Conservation (phyloP, 2,797 vertebrate species). For the Heterohyrax brucei region DNA sequence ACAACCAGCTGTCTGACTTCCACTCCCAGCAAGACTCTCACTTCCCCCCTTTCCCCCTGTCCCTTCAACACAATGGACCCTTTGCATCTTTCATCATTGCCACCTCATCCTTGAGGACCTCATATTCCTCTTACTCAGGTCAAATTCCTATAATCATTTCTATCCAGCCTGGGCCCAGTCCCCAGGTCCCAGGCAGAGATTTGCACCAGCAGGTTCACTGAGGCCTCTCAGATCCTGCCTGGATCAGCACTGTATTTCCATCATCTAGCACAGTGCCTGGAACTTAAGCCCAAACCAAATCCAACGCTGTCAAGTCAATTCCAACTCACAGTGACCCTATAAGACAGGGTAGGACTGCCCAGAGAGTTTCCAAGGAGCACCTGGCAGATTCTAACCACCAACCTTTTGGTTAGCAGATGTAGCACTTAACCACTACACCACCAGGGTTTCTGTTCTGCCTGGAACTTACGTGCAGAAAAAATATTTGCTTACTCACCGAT, state of each 20-base stretch:
- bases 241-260: background rate
- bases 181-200: background rate
- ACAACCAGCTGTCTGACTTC: background rate
- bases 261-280: background rate
- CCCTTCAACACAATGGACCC: background rate
- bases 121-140: background rate
- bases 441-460: no score
- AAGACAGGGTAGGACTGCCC: no score
- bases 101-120: background rate
- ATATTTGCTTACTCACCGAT: background rate
- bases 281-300: background rate
- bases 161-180: background rate
- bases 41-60: background rate
- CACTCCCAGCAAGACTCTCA: background rate
- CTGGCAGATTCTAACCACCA: no score
- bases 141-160: background rate
- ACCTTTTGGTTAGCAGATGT: no score
- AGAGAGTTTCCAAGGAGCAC: no score
- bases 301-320: no score
- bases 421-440: no score
- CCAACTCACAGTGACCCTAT: no score
- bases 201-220: background rate
- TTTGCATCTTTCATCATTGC: background rate
- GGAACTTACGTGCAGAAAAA: background rate
- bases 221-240: background rate